A percentile compares a stretch with the other conserved stretches of the same genome.
phyloP scores from a whole-genome alignment of 2,797 vertebrate genomes.

The Merluccius polli region DNA sequence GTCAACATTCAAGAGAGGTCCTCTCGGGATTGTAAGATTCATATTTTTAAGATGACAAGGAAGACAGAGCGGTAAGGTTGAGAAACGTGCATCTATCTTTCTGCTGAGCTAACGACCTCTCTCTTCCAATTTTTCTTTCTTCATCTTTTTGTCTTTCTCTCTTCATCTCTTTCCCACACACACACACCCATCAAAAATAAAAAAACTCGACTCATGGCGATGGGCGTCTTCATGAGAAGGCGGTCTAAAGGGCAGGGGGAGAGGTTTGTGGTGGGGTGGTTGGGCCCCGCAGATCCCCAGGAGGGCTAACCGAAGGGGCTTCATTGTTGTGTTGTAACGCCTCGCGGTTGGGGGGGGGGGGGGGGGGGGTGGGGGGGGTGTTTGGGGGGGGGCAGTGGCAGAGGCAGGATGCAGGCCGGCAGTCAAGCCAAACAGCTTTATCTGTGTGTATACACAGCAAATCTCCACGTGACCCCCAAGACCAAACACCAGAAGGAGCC shows the following conservation, averaged over 20 bases:
- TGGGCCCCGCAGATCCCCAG: too few relatives aligned
- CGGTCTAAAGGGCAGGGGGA: neutral
- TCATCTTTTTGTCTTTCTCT: too few relatives aligned
- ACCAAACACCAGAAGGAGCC: constrained; percentile 61
- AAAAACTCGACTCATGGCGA: neutral
- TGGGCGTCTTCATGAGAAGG: neutral
- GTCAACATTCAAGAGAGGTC: too few relatives aligned
- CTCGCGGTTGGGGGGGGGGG: neutral
- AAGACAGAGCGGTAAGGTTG: neutral
- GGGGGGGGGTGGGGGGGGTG: constrained; percentile 22
- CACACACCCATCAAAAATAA: neutral
- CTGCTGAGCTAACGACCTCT: too few relatives aligned
- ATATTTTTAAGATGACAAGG: neutral
- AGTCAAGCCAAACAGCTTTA: constrained; percentile 68
- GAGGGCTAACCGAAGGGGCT: neutral
- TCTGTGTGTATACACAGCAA: constrained; percentile 65
- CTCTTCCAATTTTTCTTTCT: too few relatives aligned
- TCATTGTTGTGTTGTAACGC: neutral
- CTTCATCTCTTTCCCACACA: too few relatives aligned
- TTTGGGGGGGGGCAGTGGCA: constrained; percentile 28
- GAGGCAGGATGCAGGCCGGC: constrained; percentile 61
- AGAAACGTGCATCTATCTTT: neutral
- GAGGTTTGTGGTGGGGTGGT: neutral
- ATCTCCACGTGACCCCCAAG: constrained; percentile 51
- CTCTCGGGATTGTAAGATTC: too few relatives aligned